These are phyloP conservation scores for Dynastes grantii DNA, from an alignment of 2,888 invertebrate genomes.

Conservation along the genomic window DNA sequence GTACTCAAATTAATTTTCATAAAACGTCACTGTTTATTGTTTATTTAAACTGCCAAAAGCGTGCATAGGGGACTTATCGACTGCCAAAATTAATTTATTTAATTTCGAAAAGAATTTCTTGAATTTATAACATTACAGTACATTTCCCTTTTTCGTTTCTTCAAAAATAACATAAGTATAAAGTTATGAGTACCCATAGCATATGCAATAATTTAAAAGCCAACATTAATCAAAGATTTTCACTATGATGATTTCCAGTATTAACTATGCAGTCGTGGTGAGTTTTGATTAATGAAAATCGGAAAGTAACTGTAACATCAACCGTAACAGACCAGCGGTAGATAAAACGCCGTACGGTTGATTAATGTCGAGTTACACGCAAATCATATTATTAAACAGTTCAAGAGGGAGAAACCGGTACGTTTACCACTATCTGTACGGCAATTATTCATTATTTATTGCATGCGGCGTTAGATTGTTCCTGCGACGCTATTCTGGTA, in stretches of 20 bases:
- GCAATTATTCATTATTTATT: constrained; percentile 57
- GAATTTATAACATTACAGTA: too few relatives aligned
- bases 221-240: constrained; percentile 17
- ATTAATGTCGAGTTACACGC: constrained; percentile 66
- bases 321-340: constrained; percentile 59
- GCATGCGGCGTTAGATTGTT: constrained; percentile 34
- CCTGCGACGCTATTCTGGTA: constrained; percentile 17
- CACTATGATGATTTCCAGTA: constrained; percentile 11
- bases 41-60: too few relatives aligned
- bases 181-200: background rate
- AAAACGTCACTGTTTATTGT: too few relatives aligned
- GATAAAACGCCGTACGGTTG: constrained; percentile 64
- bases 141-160: too few relatives aligned
- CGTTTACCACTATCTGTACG: constrained; percentile 54
- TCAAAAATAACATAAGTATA: too few relatives aligned
- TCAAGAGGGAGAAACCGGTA: constrained; percentile 56
- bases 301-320: constrained; percentile 64
- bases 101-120: too few relatives aligned
- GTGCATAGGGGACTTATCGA: too few relatives aligned
- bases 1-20: too few relatives aligned
- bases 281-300: constrained; percentile 65
- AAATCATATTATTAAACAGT: constrained; percentile 66
- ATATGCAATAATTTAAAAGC: background rate
- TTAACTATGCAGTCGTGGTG: background rate
- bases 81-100: too few relatives aligned